phyloP scores from a whole-genome alignment of 2,797 vertebrate species.

The Vespertilio murinus region DNA sequence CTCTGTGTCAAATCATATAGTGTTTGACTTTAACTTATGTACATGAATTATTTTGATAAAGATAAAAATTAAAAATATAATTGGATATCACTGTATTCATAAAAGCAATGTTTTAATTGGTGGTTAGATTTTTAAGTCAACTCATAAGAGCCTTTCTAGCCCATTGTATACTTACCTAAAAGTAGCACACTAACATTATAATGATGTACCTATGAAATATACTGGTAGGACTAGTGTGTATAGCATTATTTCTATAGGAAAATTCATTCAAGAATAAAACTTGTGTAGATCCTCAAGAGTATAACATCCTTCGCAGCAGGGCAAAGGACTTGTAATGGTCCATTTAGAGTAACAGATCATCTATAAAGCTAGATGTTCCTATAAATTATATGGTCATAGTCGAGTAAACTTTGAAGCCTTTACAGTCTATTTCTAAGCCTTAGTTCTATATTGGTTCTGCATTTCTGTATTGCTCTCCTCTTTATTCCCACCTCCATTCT shows the following conservation, averaged over 20 bases:
- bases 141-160: not conserved
- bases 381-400: not conserved
- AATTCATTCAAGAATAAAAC: not conserved
- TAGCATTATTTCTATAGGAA: not conserved
- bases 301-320: not conserved
- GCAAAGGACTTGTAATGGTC: not conserved
- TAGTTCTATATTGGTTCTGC: not conserved
- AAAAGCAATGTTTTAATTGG: slow-evolving; percentile 4
- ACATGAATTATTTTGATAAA: not conserved
- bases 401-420: not conserved
- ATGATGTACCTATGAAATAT: not conserved
- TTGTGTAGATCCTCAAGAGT: not conserved
- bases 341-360: not conserved
- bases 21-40: not conserved
- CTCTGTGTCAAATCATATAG: not conserved
- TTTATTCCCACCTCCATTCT: not conserved
- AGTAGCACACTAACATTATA: not conserved
- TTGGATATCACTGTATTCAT: not conserved
- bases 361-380: not conserved
- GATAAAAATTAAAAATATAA: not conserved
- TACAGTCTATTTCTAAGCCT: not conserved
- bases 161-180: not conserved
- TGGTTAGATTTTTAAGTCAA: not conserved
- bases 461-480: not conserved
- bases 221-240: not conserved